These are phyloP conservation scores for Notarius quadriscutis DNA, from an alignment of 2,113 vertebrate species.

Conservation along the genomic window DNA sequence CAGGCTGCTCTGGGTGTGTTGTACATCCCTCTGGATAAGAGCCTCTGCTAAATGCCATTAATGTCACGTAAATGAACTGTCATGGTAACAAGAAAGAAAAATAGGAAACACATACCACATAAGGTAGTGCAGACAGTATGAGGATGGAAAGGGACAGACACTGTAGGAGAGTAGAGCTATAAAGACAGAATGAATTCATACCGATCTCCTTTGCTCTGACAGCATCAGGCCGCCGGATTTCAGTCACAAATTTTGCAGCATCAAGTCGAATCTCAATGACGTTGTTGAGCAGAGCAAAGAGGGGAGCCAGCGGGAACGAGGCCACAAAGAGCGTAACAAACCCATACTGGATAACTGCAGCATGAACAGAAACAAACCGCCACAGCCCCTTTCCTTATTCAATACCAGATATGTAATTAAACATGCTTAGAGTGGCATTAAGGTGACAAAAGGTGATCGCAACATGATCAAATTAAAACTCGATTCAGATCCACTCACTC, in stretches of 20 bases:
- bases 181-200: conserved; percentile 58
- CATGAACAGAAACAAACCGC: conserved; percentile 14
- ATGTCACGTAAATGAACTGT: background rate
- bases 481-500: conserved; percentile 76
- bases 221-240: conserved; percentile 88
- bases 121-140: background rate
- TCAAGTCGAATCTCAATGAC: conserved; percentile 95
- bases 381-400: too few species aligned
- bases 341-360: conserved; percentile 93
- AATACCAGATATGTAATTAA: background rate
- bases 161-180: background rate
- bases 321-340: conserved; percentile 97
- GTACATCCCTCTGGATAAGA: too few species aligned
- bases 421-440: background rate
- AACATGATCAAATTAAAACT: background rate
- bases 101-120: background rate
- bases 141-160: background rate
- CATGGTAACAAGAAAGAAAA: conserved; percentile 4
- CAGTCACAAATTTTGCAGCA: conserved; percentile 92
- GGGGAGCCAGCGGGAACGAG: conserved; percentile 93
- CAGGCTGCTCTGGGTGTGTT: too few species aligned
- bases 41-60: too few species aligned
- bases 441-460: background rate
- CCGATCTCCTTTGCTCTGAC: conserved; percentile 95
- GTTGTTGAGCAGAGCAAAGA: conserved; percentile 96